These are phyloP conservation scores for Yponomeuta malinellus DNA, from an alignment of 2,888 invertebrate species.

Conservation along the genomic window DNA sequence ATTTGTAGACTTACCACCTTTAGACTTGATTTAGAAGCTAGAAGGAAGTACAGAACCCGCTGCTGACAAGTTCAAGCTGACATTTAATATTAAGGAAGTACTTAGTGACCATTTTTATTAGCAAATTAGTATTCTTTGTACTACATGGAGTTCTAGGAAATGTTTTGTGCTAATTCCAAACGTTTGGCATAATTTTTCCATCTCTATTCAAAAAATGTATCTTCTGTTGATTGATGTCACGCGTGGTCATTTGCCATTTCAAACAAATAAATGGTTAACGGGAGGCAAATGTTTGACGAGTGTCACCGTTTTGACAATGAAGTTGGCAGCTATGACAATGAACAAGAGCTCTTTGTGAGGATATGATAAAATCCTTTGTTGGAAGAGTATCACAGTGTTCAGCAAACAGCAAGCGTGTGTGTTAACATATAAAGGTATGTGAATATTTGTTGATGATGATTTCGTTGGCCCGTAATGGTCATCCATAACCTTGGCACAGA, in stretches of 20 bases:
- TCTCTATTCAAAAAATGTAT: neutral
- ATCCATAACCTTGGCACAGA: neutral
- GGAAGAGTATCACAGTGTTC: neutral
- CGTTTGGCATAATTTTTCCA: neutral
- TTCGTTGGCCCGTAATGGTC: neutral
- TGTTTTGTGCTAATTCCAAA: neutral
- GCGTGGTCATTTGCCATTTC: neutral
- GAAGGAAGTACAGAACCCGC: neutral
- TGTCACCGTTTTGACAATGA: neutral
- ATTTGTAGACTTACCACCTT: neutral
- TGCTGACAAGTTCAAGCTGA: neutral
- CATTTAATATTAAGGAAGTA: neutral
- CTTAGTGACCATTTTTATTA: neutral
- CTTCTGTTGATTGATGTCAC: neutral
- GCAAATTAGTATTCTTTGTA: neutral
- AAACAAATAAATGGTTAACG: neutral
- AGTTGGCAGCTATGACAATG: neutral
- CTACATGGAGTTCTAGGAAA: neutral
- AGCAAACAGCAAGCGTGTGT: neutral
- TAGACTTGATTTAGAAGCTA: neutral
- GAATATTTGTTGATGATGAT: conserved; percentile 3
- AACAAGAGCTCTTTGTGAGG: neutral
- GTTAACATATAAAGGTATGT: neutral
- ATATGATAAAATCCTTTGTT: neutral
- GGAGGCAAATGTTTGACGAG: neutral